These are phyloP conservation scores for Chaetura pelagica DNA, from an alignment of 2,113 vertebrate species.

Conservation along the genomic window DNA sequence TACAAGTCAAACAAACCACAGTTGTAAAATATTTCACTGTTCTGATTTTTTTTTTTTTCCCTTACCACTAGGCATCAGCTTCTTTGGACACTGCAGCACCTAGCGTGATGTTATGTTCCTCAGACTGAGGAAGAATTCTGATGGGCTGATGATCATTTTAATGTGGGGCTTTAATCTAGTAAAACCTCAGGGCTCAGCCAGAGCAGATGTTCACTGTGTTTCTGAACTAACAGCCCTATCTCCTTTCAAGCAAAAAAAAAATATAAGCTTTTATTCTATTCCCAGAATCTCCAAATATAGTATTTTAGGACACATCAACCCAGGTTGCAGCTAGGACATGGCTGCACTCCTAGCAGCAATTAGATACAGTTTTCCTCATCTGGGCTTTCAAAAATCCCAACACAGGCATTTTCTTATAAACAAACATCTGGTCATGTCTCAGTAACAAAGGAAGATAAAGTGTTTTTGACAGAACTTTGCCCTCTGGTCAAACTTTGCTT, in stretches of 20 bases:
- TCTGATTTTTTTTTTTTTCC: not conserved
- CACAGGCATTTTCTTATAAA: conserved; percentile 16
- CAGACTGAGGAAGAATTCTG: conserved; percentile 25
- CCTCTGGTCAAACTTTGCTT: conserved; percentile 43
- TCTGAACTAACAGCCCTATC: conserved; percentile 30
- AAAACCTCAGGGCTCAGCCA: conserved; percentile 33
- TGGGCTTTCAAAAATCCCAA: conserved; percentile 33
- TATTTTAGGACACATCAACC: not conserved
- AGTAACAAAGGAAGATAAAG: conserved; percentile 61
- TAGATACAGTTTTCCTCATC: conserved; percentile 56
- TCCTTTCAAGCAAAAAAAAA: not conserved
- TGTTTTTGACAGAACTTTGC: conserved; percentile 55
- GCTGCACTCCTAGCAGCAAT: conserved; percentile 19
- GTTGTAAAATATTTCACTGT: not conserved
- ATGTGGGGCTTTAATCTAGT: conserved; percentile 33
- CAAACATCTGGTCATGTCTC: conserved; percentile 50
- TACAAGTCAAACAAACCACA: not conserved
- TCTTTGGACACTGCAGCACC: conserved; percentile 5
- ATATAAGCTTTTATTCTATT: not conserved
- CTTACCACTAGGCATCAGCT: not conserved
- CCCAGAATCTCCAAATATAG: not conserved
- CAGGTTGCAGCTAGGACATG: not conserved
- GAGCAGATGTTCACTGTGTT: conserved; percentile 51
- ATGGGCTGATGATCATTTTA: conserved; percentile 63
- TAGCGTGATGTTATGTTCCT: conserved; percentile 8